A percentile compares a stretch with the other conserved stretches of the same genome.
Evolutionary conservation across 2,113 vertebrate genomes (phyloP).

Genomic region (Strix uralensis): DNA sequence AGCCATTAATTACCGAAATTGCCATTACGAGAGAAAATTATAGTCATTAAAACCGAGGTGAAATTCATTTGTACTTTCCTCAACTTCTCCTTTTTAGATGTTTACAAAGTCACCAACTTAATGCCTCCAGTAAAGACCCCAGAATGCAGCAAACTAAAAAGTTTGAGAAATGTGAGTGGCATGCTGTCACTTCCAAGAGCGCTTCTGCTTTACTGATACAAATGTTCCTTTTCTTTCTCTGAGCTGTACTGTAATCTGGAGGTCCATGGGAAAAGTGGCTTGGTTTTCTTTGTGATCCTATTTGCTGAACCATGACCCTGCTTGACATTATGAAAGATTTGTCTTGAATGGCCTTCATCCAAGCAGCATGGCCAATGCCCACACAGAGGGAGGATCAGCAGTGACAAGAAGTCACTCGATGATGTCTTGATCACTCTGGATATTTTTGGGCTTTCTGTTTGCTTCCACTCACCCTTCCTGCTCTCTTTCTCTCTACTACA

Average conservation of each 20-base stretch:
- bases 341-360: not conserved
- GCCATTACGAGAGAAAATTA: conserved; percentile 48
- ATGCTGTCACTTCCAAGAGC: not conserved
- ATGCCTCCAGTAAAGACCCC: not conserved
- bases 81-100: conserved; percentile 12
- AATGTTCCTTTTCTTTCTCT: not conserved
- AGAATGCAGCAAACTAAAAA: not conserved
- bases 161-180: not conserved
- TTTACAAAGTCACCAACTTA: conserved; percentile 21
- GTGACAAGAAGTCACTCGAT: not conserved
- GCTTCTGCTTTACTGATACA: not conserved
- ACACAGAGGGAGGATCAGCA: not conserved
- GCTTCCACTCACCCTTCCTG: not conserved
- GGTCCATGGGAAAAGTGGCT: not conserved
- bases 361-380: not conserved
- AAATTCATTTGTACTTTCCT: conserved; percentile 54
- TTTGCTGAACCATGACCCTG: not conserved
- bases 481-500: not conserved
- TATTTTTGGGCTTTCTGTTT: not conserved
- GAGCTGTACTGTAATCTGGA: not conserved
- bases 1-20: conserved; percentile 69
- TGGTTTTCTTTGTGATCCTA: not conserved
- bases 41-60: conserved; percentile 55
- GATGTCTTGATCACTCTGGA: not conserved
- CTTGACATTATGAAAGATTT: not conserved